A percentile compares a stretch with the other conserved stretches of the same genome.
Conservation (phyloP, 1,140 invertebrate genomes). For the Nasonia longicornis region DNA sequence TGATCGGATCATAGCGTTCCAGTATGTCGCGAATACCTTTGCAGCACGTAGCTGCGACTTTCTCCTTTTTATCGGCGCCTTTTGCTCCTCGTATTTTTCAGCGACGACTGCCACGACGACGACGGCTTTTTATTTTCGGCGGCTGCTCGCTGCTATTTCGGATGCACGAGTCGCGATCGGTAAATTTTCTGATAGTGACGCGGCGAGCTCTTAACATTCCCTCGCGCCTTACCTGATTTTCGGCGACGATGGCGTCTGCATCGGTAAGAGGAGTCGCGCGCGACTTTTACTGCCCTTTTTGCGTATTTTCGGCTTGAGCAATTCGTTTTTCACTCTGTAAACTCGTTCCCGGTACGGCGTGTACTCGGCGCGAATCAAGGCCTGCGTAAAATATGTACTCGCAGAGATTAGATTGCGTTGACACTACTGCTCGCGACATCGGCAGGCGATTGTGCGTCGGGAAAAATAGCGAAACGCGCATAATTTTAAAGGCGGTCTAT, state of each 20-base stretch:
- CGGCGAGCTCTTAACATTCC: not conserved
- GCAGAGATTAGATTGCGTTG: conserved; percentile 34
- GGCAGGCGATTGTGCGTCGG: conserved; percentile 15
- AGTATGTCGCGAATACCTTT: conserved; percentile 35
- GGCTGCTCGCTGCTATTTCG: conserved; percentile 2
- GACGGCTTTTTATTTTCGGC: conserved; percentile 3
- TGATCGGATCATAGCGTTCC: conserved; percentile 27
- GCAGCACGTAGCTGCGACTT: not conserved
- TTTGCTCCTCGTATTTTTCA: not conserved
- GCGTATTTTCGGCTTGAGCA: not conserved
- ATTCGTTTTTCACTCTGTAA: not conserved
- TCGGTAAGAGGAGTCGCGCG: not conserved
- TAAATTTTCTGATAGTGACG: conserved; percentile 28
- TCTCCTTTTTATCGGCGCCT: not conserved
- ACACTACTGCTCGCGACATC: conserved; percentile 7
- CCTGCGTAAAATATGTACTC: conserved; percentile 23
- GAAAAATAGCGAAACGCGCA: not conserved
- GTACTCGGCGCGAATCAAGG: not conserved
- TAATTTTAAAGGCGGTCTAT: conserved; percentile 37
- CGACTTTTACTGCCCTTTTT: not conserved
- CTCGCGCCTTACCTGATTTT: conserved; percentile 2
- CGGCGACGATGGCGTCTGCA: not conserved
- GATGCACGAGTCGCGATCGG: conserved; percentile 10
- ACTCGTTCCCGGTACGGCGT: too few relatives aligned
- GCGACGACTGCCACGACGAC: not conserved